Evolutionary conservation across 2,888 invertebrate genomes (phyloP).

Genomic region (Amiota communis): DNA sequence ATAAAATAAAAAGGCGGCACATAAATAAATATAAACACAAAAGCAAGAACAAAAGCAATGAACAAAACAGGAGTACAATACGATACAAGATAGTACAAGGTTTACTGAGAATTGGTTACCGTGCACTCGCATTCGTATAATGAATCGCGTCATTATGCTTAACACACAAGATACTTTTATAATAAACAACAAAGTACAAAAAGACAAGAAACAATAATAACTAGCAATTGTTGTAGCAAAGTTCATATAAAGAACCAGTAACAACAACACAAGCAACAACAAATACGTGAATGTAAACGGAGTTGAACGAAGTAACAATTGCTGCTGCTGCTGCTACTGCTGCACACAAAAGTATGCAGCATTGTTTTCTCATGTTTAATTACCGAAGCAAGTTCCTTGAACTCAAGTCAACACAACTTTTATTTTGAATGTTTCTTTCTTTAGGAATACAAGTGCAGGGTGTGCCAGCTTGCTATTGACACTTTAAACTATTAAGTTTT

Average conservation of each 20-base stretch:
- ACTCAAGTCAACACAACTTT: constrained; percentile 28
- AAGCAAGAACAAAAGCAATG: constrained; percentile 47
- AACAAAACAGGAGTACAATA: not conserved
- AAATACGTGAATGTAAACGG: constrained; percentile 37
- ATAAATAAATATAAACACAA: constrained; percentile 20
- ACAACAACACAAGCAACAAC: constrained; percentile 34
- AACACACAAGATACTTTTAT: constrained; percentile 60
- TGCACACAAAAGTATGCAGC: constrained; percentile 30
- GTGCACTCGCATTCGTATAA: constrained; percentile 54
- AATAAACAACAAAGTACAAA: constrained; percentile 39
- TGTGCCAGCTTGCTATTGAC: no score
- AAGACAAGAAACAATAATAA: constrained; percentile 42
- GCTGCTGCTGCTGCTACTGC: not conserved
- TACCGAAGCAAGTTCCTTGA: constrained; percentile 54
- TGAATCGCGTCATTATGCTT: constrained; percentile 67
- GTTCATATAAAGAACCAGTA: not conserved
- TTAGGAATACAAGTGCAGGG: no score
- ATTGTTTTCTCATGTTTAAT: constrained; percentile 55
- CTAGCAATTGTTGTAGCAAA: constrained; percentile 2
- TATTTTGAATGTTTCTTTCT: no score
- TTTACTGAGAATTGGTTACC: not conserved
- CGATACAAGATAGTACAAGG: no score
- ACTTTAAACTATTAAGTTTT: no score
- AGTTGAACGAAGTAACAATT: constrained; percentile 55
- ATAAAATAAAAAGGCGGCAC: not conserved